A percentile compares a stretch with the other conserved stretches of the same genome.
Evolutionary conservation across 1,140 invertebrate species (phyloP).

Genomic region (Triops cancriformis): DNA sequence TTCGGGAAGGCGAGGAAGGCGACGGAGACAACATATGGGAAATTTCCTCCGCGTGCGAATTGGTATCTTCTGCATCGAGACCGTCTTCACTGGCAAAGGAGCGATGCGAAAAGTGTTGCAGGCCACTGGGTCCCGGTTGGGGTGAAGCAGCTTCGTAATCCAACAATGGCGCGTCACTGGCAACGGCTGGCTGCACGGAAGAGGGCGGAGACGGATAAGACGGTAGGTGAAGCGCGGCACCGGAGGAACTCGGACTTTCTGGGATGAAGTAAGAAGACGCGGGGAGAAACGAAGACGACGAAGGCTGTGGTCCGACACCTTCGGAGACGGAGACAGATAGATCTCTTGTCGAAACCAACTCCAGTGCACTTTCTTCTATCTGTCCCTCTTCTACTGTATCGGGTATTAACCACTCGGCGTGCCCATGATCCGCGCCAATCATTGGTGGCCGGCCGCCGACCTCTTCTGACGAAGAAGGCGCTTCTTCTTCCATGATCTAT

Average conservation of each 20-base stretch:
- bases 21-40: background rate
- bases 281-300: background rate
- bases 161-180: background rate
- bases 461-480: background rate
- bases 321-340: background rate
- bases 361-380: background rate
- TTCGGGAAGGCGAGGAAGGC: background rate
- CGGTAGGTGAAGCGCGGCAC: background rate
- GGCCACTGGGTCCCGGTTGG: background rate
- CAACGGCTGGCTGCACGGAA: background rate
- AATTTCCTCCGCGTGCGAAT: background rate
- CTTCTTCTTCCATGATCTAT: background rate
- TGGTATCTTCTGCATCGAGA: background rate
- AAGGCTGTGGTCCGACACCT: background rate
- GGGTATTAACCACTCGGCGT: background rate
- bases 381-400: background rate
- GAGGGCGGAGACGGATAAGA: background rate
- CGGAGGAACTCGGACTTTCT: background rate
- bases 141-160: background rate
- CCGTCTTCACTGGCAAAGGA: background rate
- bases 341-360: background rate
- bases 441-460: background rate
- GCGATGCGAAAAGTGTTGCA: background rate
- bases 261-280: background rate
- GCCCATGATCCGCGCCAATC: background rate